Evolutionary conservation across 1,140 invertebrate genomes (phyloP).

Genomic region (Tetramorium parvispinum): DNA sequence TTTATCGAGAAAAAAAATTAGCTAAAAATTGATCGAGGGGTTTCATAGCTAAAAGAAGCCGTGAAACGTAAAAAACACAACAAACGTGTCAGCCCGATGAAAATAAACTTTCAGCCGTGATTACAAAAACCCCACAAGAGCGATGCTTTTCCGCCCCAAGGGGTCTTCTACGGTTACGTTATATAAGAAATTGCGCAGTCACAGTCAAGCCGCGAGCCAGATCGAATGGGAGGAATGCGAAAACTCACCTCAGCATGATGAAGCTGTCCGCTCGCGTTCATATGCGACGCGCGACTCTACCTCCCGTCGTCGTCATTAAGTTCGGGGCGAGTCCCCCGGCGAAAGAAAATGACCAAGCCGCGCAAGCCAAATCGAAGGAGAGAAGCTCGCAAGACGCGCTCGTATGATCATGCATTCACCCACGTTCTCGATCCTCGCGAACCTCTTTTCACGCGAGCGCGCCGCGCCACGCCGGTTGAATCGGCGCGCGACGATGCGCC

Average conservation of each 20-base stretch:
- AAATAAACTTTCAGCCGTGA: neutral
- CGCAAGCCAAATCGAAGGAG: neutral
- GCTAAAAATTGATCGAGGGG: neutral
- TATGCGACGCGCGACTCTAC: conserved; percentile 2
- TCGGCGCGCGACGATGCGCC: conserved; percentile 20
- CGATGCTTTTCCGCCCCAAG: neutral
- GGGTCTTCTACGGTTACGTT: conserved; percentile 19
- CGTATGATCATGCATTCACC: conserved; percentile 30
- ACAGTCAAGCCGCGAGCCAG: conserved; percentile 7
- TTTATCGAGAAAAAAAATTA: neutral
- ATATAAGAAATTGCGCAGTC: conserved; percentile 59
- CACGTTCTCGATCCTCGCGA: neutral
- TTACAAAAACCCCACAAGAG: neutral
- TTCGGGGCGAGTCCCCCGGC: neutral
- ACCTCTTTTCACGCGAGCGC: neutral
- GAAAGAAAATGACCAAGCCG: neutral
- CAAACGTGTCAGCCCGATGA: neutral
- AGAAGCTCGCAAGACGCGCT: neutral
- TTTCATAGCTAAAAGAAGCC: neutral
- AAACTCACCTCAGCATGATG: conserved; percentile 51
- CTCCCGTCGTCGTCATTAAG: conserved; percentile 14
- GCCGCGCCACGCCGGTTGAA: conserved; percentile 14
- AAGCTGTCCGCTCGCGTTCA: conserved; percentile 22
- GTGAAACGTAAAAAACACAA: neutral
- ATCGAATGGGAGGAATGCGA: conserved; percentile 5